A percentile compares a stretch with the other conserved stretches of the same genome.
Conservation (phyloP, 2,113 vertebrate species). For the Fulmarus glacialis region DNA sequence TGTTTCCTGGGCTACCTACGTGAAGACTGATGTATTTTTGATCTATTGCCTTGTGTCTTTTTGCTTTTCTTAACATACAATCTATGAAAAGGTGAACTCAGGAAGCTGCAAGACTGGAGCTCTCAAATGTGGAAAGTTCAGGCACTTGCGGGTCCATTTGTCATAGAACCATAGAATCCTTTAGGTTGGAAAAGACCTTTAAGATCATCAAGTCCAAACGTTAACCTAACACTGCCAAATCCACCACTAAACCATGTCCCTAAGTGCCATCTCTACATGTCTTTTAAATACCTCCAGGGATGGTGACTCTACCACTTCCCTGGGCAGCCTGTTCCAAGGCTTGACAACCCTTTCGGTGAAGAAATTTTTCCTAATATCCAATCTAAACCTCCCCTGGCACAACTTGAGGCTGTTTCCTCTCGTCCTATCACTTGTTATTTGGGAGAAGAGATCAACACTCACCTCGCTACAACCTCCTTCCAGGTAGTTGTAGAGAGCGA, state of each 20-base stretch:
- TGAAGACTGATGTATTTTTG: not conserved
- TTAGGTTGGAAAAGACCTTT: not conserved
- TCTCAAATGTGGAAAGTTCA: not conserved
- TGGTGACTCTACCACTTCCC: not conserved
- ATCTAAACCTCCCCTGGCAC: not conserved
- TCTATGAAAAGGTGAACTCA: not conserved
- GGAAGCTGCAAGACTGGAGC: not conserved
- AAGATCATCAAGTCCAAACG: not conserved
- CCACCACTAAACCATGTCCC: not conserved
- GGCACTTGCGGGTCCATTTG: not conserved
- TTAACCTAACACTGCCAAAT: not conserved
- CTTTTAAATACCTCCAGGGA: not conserved
- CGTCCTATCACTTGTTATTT: not conserved
- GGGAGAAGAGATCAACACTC: not conserved
- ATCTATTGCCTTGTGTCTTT: not conserved
- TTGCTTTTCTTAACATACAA: not conserved
- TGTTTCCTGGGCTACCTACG: not conserved
- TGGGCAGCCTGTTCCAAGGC: not conserved
- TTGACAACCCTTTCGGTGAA: not conserved
- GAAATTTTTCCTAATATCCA: not conserved
- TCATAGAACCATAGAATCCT: not conserved
- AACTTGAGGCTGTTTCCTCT: not conserved
- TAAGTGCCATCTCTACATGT: accelerated
- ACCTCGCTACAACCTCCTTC: not conserved
- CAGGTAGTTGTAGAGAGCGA: not conserved